Conservation (phyloP, 1,140 invertebrate species). For the Condylostylus longicornis region DNA sequence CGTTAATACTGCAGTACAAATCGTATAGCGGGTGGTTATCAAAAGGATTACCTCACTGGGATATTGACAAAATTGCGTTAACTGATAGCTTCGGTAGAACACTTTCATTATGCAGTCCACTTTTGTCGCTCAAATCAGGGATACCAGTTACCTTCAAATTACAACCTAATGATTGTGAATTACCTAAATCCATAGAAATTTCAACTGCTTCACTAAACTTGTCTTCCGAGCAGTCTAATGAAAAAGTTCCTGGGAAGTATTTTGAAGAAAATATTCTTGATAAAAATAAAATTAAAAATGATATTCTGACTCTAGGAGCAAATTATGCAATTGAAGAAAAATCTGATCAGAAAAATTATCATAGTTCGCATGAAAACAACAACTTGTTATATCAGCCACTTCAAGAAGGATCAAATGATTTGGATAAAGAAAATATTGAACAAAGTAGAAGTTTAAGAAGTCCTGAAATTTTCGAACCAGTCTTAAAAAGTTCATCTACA, state of each 20-base stretch:
- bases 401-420: conserved; percentile 32
- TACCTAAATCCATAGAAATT: conserved; percentile 24
- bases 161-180: conserved; percentile 59
- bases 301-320: conserved; percentile 4
- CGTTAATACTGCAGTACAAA: conserved; percentile 63
- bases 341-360: conserved; percentile 14
- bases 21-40: conserved; percentile 85
- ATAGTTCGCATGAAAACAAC: conserved; percentile 28
- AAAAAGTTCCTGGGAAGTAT: too few species aligned
- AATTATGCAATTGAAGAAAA: conserved; percentile 4
- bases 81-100: conserved; percentile 74
- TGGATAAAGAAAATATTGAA: conserved; percentile 35
- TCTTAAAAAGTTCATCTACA: conserved; percentile 17
- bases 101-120: conserved; percentile 62
- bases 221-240: conserved; percentile 23
- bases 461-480: conserved; percentile 34
- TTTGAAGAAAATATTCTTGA: conserved; percentile 7
- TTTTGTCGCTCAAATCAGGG: conserved; percentile 57
- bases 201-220: conserved; percentile 5
- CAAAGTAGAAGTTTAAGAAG: conserved; percentile 45
- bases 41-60: conserved; percentile 62
- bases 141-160: conserved; percentile 53
- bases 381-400: conserved; percentile 35
- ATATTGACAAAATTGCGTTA: conserved; percentile 66
- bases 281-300: conserved; percentile 10